These are phyloP conservation scores for Camelus bactrianus DNA, from an alignment of 2,113 vertebrate genomes.

Conservation along the genomic window DNA sequence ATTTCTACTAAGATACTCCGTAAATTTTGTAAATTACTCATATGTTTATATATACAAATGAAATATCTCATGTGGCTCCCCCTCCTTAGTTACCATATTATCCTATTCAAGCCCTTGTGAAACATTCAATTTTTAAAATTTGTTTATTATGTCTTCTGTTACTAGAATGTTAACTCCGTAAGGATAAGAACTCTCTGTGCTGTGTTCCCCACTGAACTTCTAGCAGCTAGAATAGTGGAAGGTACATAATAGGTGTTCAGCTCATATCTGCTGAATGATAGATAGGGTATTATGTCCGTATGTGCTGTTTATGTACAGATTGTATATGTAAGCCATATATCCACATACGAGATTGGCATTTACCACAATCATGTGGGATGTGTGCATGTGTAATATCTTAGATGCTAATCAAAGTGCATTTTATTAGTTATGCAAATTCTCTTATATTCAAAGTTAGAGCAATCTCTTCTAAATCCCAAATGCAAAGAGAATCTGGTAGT, in stretches of 20 bases:
- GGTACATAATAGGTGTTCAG: background rate
- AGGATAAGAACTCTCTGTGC: background rate
- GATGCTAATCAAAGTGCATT: background rate
- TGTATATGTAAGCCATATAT: background rate
- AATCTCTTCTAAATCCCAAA: background rate
- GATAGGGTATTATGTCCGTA: background rate
- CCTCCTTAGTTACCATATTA: background rate
- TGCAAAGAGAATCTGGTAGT: background rate
- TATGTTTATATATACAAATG: background rate
- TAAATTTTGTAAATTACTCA: background rate
- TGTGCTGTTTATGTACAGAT: background rate
- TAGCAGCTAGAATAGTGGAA: background rate
- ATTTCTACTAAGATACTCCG: background rate
- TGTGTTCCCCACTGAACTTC: fast-evolving
- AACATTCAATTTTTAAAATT: background rate
- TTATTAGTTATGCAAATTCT: background rate
- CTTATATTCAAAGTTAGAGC: background rate
- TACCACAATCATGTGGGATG: background rate
- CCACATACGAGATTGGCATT: background rate
- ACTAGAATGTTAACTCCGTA: background rate
- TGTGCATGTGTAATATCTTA: background rate
- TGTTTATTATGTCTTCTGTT: background rate
- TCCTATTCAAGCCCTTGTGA: background rate
- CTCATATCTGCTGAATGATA: background rate
- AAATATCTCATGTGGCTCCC: background rate